A percentile compares a stretch with the other conserved stretches of the same genome.
These are phyloP conservation scores for Chloropsis hardwickii DNA, from an alignment of 2,113 vertebrate species.

Conservation along the genomic window DNA sequence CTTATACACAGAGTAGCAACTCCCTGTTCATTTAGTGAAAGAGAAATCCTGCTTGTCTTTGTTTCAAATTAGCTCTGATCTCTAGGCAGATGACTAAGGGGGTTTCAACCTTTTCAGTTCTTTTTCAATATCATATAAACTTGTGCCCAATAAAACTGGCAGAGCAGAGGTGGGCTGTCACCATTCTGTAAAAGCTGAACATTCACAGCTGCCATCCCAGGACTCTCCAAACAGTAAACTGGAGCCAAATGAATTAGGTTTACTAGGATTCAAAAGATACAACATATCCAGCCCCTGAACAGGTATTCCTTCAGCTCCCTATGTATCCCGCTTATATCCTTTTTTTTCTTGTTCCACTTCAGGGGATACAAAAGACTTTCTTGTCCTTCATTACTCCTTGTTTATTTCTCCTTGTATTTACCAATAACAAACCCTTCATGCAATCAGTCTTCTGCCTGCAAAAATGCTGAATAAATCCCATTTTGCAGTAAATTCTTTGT, in stretches of 20 bases:
- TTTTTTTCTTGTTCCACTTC: not conserved
- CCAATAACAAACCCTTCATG: not conserved
- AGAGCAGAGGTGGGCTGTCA: not conserved
- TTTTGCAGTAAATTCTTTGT: not conserved
- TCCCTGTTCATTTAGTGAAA: not conserved
- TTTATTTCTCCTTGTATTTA: not conserved
- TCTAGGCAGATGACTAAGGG: not conserved
- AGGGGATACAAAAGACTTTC: not conserved
- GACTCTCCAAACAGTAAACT: not conserved
- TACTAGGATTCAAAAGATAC: not conserved
- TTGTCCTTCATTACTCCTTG: not conserved
- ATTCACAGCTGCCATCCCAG: not conserved
- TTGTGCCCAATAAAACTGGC: not conserved
- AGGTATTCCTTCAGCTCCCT: not conserved
- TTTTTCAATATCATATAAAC: not conserved
- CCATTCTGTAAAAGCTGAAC: not conserved
- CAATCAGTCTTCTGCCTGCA: not conserved
- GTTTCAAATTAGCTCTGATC: not conserved
- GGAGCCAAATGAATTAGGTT: not conserved
- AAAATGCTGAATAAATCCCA: not conserved
- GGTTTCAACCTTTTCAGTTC: not conserved
- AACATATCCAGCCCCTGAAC: not conserved
- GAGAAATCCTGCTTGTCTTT: not conserved
- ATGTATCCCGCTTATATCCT: not conserved
- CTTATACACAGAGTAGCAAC: not conserved